These are phyloP conservation scores for Doris montereyensis DNA, from an alignment of 2,888 invertebrate species.

Conservation along the genomic window DNA sequence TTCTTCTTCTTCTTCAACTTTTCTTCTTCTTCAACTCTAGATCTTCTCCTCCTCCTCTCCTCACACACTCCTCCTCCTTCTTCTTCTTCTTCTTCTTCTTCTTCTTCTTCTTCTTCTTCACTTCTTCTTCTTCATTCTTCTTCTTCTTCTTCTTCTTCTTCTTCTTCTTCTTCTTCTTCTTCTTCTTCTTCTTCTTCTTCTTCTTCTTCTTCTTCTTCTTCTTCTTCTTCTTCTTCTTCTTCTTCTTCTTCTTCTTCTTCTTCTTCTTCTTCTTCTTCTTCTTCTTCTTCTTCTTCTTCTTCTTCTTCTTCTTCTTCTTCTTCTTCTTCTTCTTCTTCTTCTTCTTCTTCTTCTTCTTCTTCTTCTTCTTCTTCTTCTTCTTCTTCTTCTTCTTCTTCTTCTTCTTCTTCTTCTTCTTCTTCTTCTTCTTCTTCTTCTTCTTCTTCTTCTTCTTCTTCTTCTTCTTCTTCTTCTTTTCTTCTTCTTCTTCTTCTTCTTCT, in stretches of 20 bases:
- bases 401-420: neutral
- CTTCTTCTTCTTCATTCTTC: neutral
- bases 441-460: neutral
- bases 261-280: conserved; percentile 1
- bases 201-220: too few species aligned
- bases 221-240: neutral
- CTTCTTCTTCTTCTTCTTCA: neutral
- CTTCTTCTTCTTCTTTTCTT: neutral
- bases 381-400: neutral
- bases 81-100: neutral
- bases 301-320: neutral
- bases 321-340: neutral
- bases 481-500: neutral
- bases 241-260: neutral
- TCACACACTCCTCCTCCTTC: neutral
- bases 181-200: neutral
- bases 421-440: neutral
- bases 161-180: neutral
- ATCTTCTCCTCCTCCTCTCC: neutral
- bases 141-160: neutral
- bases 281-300: neutral
- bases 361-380: neutral
- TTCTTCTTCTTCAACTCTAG: neutral
- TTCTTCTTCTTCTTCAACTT: neutral
- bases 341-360: neutral